Evolutionary conservation across 2,797 vertebrate species (phyloP), one percentile per base, ranked within the genome.

Genomic region (Halcyon chelicuti): DNA sequence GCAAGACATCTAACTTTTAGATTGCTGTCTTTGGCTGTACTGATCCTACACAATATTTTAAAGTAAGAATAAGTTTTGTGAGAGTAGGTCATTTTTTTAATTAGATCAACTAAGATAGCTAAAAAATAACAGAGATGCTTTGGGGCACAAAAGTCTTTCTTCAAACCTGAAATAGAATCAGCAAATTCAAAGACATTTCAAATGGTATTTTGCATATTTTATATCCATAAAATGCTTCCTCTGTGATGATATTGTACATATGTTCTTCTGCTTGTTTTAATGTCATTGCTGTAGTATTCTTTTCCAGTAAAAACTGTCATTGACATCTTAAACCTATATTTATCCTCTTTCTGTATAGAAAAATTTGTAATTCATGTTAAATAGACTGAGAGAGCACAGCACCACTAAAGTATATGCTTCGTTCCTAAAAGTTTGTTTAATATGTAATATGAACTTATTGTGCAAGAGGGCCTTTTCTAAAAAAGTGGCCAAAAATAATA

Each of bases 151-250:
- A 54, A 86, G 14, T 85, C 28, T n/a, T 78, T 65, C 67, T 9
- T 71, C 70, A 54, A 65, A 77, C 11, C 42, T 90, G 62, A 90
- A 92, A 84, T 31, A 94, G 83, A 92, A 84, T 29, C 29, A 91
- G 35, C 51, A 88, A 75, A 65, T 66, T 93, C 54, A 78, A 51
- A 86, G 76, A 47, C 29, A 44, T 94, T 95, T 94, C n/a, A 68
- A 49, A 28, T 63, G 8, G 23, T 84, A 94, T 95, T 81, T 95
- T 87, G 29, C 39, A 25, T 78, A 28, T 77, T 77, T 93, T 83
- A 1, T 8, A 10, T 79, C 57, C 85, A 22, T 74, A 8, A 81
- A 57, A 42, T 74, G 1, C 37, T 90, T 80, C 65, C 10, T 91
- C 31, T 88, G 37, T 79, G 72, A 16, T 70, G 47, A n/a, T 74